Evolutionary conservation across 1,140 invertebrate genomes (phyloP).

Genomic region (Ectropis grisescens): DNA sequence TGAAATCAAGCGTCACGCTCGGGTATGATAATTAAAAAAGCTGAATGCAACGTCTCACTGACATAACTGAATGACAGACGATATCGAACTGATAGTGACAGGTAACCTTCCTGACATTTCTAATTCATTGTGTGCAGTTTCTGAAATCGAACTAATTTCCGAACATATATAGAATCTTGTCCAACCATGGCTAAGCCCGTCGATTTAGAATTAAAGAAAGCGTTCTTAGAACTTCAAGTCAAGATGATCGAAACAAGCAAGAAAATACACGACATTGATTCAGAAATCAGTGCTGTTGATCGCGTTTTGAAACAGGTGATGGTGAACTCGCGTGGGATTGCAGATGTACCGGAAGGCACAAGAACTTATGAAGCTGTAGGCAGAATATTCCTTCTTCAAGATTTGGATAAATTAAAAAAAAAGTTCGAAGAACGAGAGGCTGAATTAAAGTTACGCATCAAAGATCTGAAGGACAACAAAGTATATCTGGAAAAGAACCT

Average conservation of each 20-base stretch:
- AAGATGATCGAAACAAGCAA: constrained; percentile 86
- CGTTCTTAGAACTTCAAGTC: constrained; percentile 86
- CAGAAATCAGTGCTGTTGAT: constrained; percentile 82
- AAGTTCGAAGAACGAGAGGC: constrained; percentile 75
- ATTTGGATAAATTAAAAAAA: constrained; percentile 75
- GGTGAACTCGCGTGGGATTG: constrained; percentile 76
- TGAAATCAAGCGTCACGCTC: too few relatives aligned
- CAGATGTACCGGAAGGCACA: constrained; percentile 71
- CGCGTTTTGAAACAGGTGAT: constrained; percentile 78
- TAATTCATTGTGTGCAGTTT: too few relatives aligned
- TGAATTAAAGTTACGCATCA: constrained; percentile 78
- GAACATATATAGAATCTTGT: too few relatives aligned
- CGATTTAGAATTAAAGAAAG: constrained; percentile 76
- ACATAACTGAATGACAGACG: too few relatives aligned
- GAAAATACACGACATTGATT: constrained; percentile 83
- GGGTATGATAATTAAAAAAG: too few relatives aligned
- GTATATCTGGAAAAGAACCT: constrained; percentile 81
- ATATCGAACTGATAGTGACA: too few relatives aligned
- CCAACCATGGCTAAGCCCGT: constrained; percentile 56
- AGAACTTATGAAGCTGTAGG: constrained; percentile 87
- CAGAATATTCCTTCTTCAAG: constrained; percentile 85
- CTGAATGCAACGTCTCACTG: too few relatives aligned
- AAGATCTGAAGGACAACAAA: constrained; percentile 82
- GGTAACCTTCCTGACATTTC: too few relatives aligned
- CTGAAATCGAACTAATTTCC: too few relatives aligned